Evolutionary conservation across 2,113 vertebrate genomes (phyloP).

Genomic region (Cynopterus brachyotis): DNA sequence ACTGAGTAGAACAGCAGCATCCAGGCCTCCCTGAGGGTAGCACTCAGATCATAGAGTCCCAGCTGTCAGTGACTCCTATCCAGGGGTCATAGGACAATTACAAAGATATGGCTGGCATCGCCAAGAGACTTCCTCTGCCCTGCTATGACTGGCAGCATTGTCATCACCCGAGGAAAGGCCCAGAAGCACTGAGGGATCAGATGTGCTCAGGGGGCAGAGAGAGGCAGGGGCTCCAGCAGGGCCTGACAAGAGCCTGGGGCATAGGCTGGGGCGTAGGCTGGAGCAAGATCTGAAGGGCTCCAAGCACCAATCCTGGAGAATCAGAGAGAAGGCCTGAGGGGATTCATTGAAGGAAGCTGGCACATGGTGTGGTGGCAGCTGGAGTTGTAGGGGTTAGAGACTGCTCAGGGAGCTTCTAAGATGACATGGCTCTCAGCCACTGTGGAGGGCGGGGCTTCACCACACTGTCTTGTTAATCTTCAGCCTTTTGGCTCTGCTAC

Average conservation of each 20-base stretch:
- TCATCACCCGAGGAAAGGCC: neutral
- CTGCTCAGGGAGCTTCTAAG: neutral
- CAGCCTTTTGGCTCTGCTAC: neutral
- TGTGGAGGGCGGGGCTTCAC: no score
- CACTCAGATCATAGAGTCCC: neutral
- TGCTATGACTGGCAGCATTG: no score
- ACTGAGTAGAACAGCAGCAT: neutral
- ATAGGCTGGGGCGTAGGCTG: no score
- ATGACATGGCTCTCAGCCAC: neutral
- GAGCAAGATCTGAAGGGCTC: neutral
- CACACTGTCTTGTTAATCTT: neutral
- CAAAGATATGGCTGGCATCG: neutral
- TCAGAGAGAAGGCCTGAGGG: neutral
- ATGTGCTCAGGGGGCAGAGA: neutral
- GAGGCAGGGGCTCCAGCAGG: neutral
- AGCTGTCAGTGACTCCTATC: neutral
- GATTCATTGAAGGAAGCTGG: neutral
- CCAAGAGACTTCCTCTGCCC: neutral
- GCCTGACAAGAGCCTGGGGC: neutral
- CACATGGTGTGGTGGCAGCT: fast-evolving
- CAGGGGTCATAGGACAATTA: neutral
- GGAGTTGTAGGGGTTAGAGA: fast-evolving
- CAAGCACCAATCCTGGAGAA: neutral
- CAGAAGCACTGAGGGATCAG: neutral
- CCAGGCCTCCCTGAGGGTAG: neutral